Evolutionary conservation across 2,113 vertebrate species (phyloP), one percentile per base, ranked within the genome.

Genomic region (Periophthalmus modestus): DNA sequence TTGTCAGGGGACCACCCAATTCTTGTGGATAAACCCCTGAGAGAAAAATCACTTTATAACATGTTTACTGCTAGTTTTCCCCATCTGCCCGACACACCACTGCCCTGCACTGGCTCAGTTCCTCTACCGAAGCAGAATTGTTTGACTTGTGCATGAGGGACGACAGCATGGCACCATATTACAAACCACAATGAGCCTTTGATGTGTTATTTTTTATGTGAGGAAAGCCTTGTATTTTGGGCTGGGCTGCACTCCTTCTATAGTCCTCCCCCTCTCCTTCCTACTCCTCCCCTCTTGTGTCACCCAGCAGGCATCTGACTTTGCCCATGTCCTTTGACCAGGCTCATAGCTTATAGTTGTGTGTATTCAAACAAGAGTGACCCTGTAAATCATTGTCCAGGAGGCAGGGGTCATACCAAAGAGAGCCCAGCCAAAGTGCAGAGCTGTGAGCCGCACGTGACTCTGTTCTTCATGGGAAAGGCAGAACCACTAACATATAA

Each of bases 401-500:
- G 34, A 78, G 61, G 1, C 1, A 52, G 81, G 67, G 72, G 66
- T 79, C 75, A 73, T 36, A 68, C 71, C 58, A 81, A 68, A 71
- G 74, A 74, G 65, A 77, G 81, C 18, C 23, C 59, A 84, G 78
- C 73, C 69, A 78, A 83, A 85, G 79, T 71, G 43, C 73, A 71
- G 67, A 6, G 62, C 59, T 9, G 54, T 3, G 59, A 68, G 73
- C 63, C 48, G 55, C 89, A 89, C 21, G 78, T 89, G 92, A 91
- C 74, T 75, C 21, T 2, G 66, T 80, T 81, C 80, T 61, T 68
- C 70, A 73, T 87, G 86, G 84, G 85, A 88, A 87, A 85, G 34
- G 66, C 71, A 83, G 52, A 55, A 55, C 55, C 75, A 63, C 85
- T 71, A 90, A 87, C 84, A 33, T 93, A 81, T 92, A 93, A 93